phyloP scores from a whole-genome alignment of 2,888 invertebrate genomes.

The Pediacus dermestoides region DNA sequence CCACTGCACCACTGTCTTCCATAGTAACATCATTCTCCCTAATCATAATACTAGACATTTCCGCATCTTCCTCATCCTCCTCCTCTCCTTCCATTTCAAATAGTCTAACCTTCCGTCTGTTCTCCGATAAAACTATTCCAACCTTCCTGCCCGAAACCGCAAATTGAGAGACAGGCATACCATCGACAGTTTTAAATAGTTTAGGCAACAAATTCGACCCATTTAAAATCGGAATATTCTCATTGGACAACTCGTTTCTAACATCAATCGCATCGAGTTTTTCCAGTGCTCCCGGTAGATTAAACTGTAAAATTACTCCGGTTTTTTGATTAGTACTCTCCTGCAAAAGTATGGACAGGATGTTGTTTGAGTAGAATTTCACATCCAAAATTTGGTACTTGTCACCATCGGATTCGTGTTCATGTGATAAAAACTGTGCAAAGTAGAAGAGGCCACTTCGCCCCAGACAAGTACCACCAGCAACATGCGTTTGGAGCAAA shows the following conservation, averaged over 20 bases:
- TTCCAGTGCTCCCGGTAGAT: constrained; percentile 40
- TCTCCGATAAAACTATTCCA: constrained; percentile 79
- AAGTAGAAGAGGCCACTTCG: constrained; percentile 57
- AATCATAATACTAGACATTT: constrained; percentile 41
- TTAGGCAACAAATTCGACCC: constrained; percentile 55
- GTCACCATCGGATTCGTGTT: background rate
- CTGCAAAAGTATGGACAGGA: constrained; percentile 68
- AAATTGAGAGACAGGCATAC: constrained; percentile 64
- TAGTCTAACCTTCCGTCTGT: constrained; percentile 73
- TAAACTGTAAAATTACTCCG: constrained; percentile 39
- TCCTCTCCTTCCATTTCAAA: constrained; percentile 93
- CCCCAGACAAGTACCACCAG: constrained; percentile 40
- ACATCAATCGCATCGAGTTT: constrained; percentile 28
- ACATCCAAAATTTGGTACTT: constrained; percentile 61
- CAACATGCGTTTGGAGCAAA: constrained; percentile 52
- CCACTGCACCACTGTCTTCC: too few species aligned
- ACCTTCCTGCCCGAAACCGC: constrained; percentile 86
- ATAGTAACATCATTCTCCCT: constrained; percentile 36
- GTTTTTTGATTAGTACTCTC: constrained; percentile 46
- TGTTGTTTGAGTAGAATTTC: constrained; percentile 71
- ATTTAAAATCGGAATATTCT: constrained; percentile 51
- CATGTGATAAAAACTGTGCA: constrained; percentile 41
- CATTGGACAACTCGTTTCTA: constrained; percentile 33
- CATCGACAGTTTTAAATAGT: constrained; percentile 61
- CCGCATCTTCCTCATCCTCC: constrained; percentile 78